Base-by-base conservation (phyloP, 2,113 vertebrate species). In the Fregetta grallaria region DNA sequence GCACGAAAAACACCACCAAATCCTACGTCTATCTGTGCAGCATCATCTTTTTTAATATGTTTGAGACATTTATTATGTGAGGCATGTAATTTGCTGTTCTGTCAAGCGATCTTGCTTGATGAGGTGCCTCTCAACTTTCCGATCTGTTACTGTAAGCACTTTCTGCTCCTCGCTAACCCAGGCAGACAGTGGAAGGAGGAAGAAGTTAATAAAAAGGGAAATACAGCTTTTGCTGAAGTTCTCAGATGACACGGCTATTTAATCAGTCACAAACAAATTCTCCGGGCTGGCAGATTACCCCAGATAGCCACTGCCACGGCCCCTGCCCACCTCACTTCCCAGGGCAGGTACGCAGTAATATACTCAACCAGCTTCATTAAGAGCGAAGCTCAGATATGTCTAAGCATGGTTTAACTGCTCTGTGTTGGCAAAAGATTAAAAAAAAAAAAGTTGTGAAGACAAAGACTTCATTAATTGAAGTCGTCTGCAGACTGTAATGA, bases 381-480 rank as follows among this genome's bases (percentile, higher is more conserved):
- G 5, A 75, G 42, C 29, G 55, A 50, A 62, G 50, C 26, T 83
- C 32, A 53, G 5, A 5, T 58, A 59, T 9, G 6, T 44, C 49
- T 73, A 47, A 80, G 34, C 44, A 65, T 34, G 49, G 17, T 61
- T 75, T 52, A 90, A 68, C 34, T 58, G 27, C 40, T 62, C 34
- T 58, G 22, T 61, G 38, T 67, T 53, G 52, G n/a, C 9, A 49
- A 66, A 77, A 44, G 42, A 22, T 3, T 50, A 38, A 20, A 20
- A 15, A 84, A 71, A 72, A 44, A 47, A 73, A 71, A 40, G 23
- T 49, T 56, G 44, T 63, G 72, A 91, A 91, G 65, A 86, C 83
- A 96, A 85, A 94, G 86, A 79, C 30, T 22, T 94, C 52, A 38
- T 89, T 81, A 95, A 52, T 14, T 83, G 70, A 83, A 88, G 86